Base-by-base conservation (phyloP, 1,140 invertebrate species). In the Meloidogyne hapla region DNA sequence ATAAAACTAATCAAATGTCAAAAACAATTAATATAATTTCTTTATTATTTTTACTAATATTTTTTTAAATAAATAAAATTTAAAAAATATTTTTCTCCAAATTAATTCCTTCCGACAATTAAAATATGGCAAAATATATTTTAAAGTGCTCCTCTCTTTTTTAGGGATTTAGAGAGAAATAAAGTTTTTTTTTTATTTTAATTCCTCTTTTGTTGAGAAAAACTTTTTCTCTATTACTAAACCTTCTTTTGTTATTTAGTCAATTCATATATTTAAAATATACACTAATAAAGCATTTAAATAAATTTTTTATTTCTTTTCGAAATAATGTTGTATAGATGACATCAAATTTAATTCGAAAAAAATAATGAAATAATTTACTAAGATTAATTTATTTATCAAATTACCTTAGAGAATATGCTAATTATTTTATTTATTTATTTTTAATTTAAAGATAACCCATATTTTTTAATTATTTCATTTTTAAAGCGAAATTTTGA, bases 261-360 rank as follows among this genome's bases (percentile, higher is more conserved):
- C 33, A 33, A 15, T 42, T 42, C 12, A 42, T 13, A 12, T 13
- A 33, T 65, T 13, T 65, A 26, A 33, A 23, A 26, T 4, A 64
- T 23, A 64, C 62, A 64, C n/a, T n/a, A n/a, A 63, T 23, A 21
- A 8, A 21, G 6, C 25, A 23, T 63, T 63, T 26, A 21, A 21
- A 63, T 71, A 26, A n/a, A n/a, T n/a, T n/a, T n/a, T 71, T 56
- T 48, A 70, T 13, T 1, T 21, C 13, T 15, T 56, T 48, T 15
- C 21, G 28, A n/a, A 18, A 40, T 68, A n/a, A 33, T 21, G 9
- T 10, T 28, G 18, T 33, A n/a, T n/a, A 21, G n/a, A 2, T 40
- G 26, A 68, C n/a, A 33, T n/a, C n/a, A 21, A n/a, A 70, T 61
- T n/a, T 21, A 62, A 48, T 5, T 69, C n/a, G n/a, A n/a, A n/a